Conservation (phyloP, 1,140 invertebrate species). For the Drosophila busckii region DNA sequence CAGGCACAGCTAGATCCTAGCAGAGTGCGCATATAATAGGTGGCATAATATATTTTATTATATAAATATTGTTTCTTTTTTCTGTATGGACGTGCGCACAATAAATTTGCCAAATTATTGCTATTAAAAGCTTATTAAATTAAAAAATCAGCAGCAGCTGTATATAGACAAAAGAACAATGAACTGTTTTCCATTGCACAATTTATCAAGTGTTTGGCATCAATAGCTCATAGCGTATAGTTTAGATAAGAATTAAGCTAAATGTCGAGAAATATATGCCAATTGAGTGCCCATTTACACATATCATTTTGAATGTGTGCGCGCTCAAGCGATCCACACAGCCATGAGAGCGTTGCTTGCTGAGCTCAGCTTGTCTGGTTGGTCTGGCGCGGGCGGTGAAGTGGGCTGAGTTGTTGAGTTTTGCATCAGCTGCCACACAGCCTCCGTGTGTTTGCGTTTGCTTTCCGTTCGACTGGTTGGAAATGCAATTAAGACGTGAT, state of each 20-base stretch:
- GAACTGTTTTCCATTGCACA: slow-evolving; percentile 15
- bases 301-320: not conserved
- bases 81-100: too few species aligned
- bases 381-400: too few species aligned
- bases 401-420: too few species aligned
- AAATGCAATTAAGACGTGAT: slow-evolving; percentile 62
- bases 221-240: slow-evolving; percentile 7
- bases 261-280: not conserved
- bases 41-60: too few species aligned
- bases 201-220: slow-evolving; percentile 29
- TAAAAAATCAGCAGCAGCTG: too few species aligned
- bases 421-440: slow-evolving; percentile 24
- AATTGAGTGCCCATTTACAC: slow-evolving; percentile 8
- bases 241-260: not conserved
- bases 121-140: too few species aligned
- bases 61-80: slow-evolving; percentile 22
- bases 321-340: too few species aligned
- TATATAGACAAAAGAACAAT: slow-evolving; percentile 13
- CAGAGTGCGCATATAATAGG: slow-evolving; percentile 13
- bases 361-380: not conserved
- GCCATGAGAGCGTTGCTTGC: not conserved
- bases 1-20: slow-evolving; percentile 31
- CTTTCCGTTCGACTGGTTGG: slow-evolving; percentile 30
- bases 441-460: not conserved
- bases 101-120: too few species aligned